Evolutionary conservation across 1,140 invertebrate species (phyloP).

Genomic region (Meloidogyne hapla): DNA sequence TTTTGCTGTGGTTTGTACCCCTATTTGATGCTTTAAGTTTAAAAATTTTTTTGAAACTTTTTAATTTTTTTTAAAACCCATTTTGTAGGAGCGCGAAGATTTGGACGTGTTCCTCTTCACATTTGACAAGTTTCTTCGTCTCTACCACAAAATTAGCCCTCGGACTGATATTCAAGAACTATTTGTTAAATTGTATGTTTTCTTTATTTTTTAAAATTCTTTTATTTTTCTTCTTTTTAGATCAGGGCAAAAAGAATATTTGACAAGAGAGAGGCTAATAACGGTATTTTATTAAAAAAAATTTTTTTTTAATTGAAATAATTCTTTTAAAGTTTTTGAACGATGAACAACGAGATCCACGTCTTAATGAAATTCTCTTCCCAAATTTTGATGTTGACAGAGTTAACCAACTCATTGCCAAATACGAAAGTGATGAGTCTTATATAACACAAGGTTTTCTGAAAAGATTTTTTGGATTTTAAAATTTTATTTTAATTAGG

Average conservation of each 20-base stretch:
- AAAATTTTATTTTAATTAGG: conserved; percentile 22
- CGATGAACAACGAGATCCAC: conserved; percentile 89
- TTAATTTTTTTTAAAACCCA: background rate
- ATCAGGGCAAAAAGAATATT: conserved; percentile 64
- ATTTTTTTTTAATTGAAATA: background rate
- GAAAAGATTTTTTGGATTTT: background rate
- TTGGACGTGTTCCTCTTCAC: conserved; percentile 93
- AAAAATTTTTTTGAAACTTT: conserved; percentile 1
- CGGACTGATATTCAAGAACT: conserved; percentile 97
- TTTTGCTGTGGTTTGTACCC: conserved; percentile 32
- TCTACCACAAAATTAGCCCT: conserved; percentile 98
- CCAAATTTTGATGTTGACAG: conserved; percentile 93
- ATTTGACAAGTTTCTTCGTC: conserved; percentile 95
- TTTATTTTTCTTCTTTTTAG: conserved; percentile 53
- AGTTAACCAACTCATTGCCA: conserved; percentile 85
- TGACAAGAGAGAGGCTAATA: conserved; percentile 74
- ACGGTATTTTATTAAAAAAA: conserved; percentile 70
- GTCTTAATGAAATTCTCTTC: conserved; percentile 97
- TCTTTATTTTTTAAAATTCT: background rate
- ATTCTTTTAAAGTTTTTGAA: conserved; percentile 71
- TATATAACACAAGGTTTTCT: conserved; percentile 74
- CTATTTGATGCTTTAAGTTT: background rate
- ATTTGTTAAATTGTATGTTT: conserved; percentile 89
- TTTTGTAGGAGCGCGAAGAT: conserved; percentile 71
- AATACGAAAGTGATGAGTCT: conserved; percentile 85